Evolutionary conservation across 1,140 invertebrate species (phyloP).

Genomic region (Antheraea pernyi): DNA sequence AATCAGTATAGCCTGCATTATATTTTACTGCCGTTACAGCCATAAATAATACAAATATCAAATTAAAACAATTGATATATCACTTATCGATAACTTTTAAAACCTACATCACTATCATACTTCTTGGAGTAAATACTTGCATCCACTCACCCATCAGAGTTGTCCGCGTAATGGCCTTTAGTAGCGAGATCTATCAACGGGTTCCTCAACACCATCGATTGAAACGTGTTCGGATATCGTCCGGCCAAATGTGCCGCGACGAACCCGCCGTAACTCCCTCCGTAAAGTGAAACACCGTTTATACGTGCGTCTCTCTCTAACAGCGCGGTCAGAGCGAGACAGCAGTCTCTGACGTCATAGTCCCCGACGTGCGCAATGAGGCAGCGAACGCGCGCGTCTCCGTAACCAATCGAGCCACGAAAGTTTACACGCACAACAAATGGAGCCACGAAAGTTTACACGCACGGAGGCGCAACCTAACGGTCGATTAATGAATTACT

Average conservation of each 20-base stretch:
- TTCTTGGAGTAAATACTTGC: neutral
- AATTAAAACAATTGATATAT: no score
- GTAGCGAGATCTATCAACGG: conserved; percentile 67
- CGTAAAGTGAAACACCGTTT: conserved; percentile 39
- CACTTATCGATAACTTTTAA: no score
- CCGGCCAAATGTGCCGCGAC: conserved; percentile 49
- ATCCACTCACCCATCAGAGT: conserved; percentile 66
- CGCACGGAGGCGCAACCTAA: conserved; percentile 75
- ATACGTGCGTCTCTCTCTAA: conserved; percentile 36
- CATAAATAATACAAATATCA: no score
- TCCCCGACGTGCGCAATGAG: conserved; percentile 83
- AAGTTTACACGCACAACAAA: no score
- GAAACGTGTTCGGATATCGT: conserved; percentile 46
- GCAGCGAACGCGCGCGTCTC: conserved; percentile 81
- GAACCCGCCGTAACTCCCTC: conserved; percentile 63
- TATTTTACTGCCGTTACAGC: no score
- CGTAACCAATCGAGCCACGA: conserved; percentile 85
- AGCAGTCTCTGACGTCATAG: conserved; percentile 84
- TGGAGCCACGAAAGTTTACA: no score
- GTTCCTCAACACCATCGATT: conserved; percentile 61
- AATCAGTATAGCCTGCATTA: no score
- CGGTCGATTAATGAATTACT: no score
- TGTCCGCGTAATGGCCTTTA: conserved; percentile 67
- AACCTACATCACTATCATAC: no score
- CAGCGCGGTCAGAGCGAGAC: conserved; percentile 48